Percentiles rank a stretch among this genome's conserved stretches.
phyloP scores from a whole-genome alignment of 37 sponge, comb jelly and placozoan species.

The Haliclona indistincta region DNA sequence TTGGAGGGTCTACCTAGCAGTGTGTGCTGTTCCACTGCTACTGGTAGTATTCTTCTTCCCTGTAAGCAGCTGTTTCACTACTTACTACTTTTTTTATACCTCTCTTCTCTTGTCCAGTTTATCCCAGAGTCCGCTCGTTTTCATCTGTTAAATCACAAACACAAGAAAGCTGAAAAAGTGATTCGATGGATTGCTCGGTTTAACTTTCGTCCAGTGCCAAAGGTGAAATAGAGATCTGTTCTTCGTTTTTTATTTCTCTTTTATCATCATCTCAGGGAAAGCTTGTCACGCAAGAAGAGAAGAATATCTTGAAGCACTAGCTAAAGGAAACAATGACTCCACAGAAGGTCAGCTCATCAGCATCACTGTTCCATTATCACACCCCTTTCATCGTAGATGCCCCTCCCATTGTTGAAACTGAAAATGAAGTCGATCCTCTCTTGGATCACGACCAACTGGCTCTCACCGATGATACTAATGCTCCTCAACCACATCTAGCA shows the following conservation, averaged over 20 bases:
- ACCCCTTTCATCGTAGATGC: no score
- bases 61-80: slow-evolving; percentile 27
- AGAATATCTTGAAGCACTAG: slow-evolving; percentile 18
- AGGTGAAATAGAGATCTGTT: neutral
- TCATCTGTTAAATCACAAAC: slow-evolving; percentile 50
- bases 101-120: slow-evolving; percentile 44
- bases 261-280: neutral
- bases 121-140: slow-evolving; percentile 76
- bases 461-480: no score
- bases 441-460: no score
- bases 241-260: neutral
- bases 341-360: no score
- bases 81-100: slow-evolving; percentile 13
- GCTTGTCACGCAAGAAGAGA: slow-evolving; percentile 61
- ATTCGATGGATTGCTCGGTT: slow-evolving; percentile 46
- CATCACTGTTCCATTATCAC: no score
- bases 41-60: slow-evolving; percentile 46
- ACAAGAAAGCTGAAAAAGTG: slow-evolving; percentile 59
- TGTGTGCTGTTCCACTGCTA: slow-evolving; percentile 48
- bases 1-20: slow-evolving; percentile 60
- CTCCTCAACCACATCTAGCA: no score
- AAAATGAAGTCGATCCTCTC: no score
- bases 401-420: no score
- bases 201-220: slow-evolving; percentile 46
- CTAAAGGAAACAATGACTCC: neutral